A percentile compares a stretch with the other conserved stretches of the same genome.
Conservation (phyloP, 64 coral and sea anemone genomes). For the Astreopora myriophthalma region DNA sequence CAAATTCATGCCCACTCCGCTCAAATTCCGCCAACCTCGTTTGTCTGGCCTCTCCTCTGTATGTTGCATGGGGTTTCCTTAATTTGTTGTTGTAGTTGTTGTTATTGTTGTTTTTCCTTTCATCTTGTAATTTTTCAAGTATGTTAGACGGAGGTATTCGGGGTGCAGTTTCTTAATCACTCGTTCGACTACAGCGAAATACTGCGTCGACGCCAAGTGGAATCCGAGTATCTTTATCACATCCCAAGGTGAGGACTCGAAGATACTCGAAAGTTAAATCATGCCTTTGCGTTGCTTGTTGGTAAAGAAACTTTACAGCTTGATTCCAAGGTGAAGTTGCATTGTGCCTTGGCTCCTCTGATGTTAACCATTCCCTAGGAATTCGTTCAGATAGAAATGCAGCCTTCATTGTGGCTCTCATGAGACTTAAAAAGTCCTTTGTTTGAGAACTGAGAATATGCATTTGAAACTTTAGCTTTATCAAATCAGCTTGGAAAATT, state of each 20-base stretch:
- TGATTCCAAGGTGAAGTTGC: not conserved
- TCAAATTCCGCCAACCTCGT: too few species aligned
- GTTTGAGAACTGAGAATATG: not conserved
- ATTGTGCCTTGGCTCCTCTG: not conserved
- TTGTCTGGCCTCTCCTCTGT: too few species aligned
- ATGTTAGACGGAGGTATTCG: too few species aligned
- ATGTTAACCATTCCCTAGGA: not conserved
- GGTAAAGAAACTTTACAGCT: slow-evolving; percentile 22
- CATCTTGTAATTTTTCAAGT: too few species aligned
- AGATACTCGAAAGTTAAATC: not conserved
- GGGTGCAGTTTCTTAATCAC: too few species aligned
- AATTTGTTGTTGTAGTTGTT: too few species aligned
- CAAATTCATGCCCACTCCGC: too few species aligned
- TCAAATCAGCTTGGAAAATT: not conserved
- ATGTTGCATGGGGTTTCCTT: too few species aligned
- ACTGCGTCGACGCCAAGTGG: not conserved
- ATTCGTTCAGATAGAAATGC: not conserved
- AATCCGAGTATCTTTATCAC: not conserved
- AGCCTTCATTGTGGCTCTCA: not conserved
- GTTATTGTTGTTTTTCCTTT: too few species aligned
- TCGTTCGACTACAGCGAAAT: not conserved
- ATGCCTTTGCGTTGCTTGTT: not conserved
- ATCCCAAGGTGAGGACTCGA: not conserved
- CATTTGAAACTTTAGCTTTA: not conserved
- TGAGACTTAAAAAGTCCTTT: not conserved